Evolutionary conservation across 2,113 vertebrate species (phyloP).

Genomic region (Xiphias gladius): DNA sequence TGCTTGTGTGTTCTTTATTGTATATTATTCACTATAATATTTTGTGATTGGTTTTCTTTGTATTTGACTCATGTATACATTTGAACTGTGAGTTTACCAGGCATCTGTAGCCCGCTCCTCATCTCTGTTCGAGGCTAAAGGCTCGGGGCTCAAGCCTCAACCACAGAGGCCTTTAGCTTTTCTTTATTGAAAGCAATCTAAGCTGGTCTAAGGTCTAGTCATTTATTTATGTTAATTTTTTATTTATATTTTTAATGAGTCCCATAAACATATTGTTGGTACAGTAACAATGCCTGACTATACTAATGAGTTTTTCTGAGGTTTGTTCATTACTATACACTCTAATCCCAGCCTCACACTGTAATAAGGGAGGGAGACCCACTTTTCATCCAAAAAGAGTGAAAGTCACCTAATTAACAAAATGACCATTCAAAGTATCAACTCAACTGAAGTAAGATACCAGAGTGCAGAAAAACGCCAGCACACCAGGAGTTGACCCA

Average conservation of each 20-base stretch:
- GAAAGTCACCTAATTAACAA: conserved; percentile 15
- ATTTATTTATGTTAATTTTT: not conserved
- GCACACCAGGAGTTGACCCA: conserved; percentile 46
- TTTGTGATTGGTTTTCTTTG: too few species aligned
- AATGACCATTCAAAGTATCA: conserved; percentile 11
- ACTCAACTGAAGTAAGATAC: conserved; percentile 10
- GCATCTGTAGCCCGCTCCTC: too few species aligned
- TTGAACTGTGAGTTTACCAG: too few species aligned
- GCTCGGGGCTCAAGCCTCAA: not conserved
- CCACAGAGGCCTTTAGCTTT: too few species aligned
- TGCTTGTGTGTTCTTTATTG: too few species aligned
- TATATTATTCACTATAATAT: too few species aligned
- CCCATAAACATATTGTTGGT: conserved; percentile 16
- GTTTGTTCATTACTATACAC: conserved; percentile 9
- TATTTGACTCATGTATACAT: too few species aligned
- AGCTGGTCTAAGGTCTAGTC: not conserved
- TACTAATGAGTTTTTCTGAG: conserved; percentile 30
- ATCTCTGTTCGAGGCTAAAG: not conserved
- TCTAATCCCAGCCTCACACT: conserved; percentile 26
- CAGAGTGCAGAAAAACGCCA: conserved; percentile 21
- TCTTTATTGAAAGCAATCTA: not conserved
- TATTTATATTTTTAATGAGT: conserved; percentile 15
- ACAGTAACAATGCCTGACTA: not conserved
- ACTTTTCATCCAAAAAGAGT: not conserved
- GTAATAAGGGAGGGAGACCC: conserved; percentile 3